A percentile compares a stretch with the other conserved stretches of the same genome.
Conservation (phyloP, 92 coral and sea anemone genomes). For the Heteractis magnifica region DNA sequence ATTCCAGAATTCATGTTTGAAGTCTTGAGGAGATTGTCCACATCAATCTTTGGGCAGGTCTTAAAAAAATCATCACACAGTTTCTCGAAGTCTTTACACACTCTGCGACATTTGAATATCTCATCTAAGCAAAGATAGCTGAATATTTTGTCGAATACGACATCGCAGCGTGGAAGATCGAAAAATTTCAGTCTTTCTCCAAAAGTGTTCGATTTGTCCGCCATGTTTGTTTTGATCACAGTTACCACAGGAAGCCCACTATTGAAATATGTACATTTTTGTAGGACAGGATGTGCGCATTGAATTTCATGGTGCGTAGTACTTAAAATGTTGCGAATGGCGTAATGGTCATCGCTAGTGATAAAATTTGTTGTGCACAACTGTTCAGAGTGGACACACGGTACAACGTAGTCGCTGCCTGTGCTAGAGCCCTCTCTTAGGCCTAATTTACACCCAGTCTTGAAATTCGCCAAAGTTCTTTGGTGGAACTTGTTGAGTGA, state of each 20-base stretch:
- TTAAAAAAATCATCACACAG: slow-evolving; percentile 18
- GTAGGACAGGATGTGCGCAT: neutral
- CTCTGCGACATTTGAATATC: slow-evolving; percentile 35
- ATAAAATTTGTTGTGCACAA: no score
- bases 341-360: no score
- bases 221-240: slow-evolving; percentile 32
- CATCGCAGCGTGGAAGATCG: slow-evolving; percentile 28
- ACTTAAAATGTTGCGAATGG: no score
- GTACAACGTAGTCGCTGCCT: no score
- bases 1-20: slow-evolving; percentile 9
- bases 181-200: slow-evolving; percentile 16
- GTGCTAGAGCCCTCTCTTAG: no score
- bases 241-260: slow-evolving; percentile 15
- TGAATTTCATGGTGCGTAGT: no score
- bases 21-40: neutral
- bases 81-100: slow-evolving; percentile 15
- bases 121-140: slow-evolving; percentile 22
- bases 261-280: neutral
- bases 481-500: no score
- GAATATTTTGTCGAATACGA: slow-evolving; percentile 32
- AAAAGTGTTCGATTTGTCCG: neutral
- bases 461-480: no score
- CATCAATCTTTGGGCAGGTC: neutral
- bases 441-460: no score
- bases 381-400: no score